Percentiles rank a stretch among this genome's conserved stretches.
phyloP scores from a whole-genome alignment of 2,888 invertebrate genomes.

The Aleiodes leptofemur region DNA sequence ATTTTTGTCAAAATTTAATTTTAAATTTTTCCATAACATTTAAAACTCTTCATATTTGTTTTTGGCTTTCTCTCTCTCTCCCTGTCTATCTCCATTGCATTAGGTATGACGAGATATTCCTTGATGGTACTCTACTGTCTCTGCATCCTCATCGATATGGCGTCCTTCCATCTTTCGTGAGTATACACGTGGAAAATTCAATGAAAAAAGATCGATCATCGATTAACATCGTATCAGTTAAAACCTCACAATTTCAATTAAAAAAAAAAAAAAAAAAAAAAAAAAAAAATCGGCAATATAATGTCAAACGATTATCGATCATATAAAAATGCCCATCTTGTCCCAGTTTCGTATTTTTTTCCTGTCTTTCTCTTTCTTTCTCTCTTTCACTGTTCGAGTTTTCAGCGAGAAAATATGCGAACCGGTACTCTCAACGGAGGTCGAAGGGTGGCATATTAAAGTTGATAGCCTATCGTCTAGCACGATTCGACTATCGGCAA shows the following conservation, averaged over 20 bases:
- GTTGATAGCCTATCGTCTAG: constrained; percentile 72
- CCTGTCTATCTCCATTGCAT: constrained; percentile 10
- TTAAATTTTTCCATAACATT: background rate
- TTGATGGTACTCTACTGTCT: constrained; percentile 73
- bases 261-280: constrained; percentile 1
- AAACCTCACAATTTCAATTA: background rate
- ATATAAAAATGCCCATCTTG: constrained; percentile 49
- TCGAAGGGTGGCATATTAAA: constrained; percentile 73
- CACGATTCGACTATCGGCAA: constrained; percentile 73
- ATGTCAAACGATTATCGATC: constrained; percentile 20
- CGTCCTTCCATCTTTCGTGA: constrained; percentile 73
- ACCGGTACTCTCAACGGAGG: constrained; percentile 73
- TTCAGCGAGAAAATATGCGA: constrained; percentile 72
- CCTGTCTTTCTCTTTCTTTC: constrained; percentile 47
- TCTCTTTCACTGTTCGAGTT: constrained; percentile 64
- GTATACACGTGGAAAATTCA: constrained; percentile 58
- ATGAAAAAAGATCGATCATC: constrained; percentile 43
- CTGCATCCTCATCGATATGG: constrained; percentile 72
- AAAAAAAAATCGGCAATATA: background rate
- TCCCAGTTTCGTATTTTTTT: constrained; percentile 49
- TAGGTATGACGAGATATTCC: constrained; percentile 73
- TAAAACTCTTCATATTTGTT: background rate
- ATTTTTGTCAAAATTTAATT: too few species aligned
- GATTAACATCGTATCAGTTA: constrained; percentile 16
- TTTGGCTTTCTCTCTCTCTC: constrained; percentile 10